Conservation (phyloP, 2,888 invertebrate species). For the Apomyelois bistriatella region DNA sequence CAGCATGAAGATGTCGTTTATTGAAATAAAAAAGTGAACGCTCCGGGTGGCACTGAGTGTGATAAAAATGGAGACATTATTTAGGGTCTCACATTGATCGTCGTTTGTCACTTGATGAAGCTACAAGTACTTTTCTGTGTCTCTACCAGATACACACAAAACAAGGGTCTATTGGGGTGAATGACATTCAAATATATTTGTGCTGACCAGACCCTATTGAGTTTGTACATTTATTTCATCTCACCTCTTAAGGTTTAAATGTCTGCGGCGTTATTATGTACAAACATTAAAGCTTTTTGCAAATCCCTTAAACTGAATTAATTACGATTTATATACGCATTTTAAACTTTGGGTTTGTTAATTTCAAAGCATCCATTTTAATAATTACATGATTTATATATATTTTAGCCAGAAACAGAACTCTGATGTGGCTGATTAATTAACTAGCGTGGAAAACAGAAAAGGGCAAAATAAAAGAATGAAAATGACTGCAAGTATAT, state of each 20-base stretch:
- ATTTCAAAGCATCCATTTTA: constrained; percentile 2
- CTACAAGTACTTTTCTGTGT: constrained; percentile 16
- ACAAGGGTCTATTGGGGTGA: constrained; percentile 8
- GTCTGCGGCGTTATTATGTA: constrained; percentile 1
- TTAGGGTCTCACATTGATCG: constrained; percentile 39
- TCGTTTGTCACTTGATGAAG: constrained; percentile 26
- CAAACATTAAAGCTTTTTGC: neutral
- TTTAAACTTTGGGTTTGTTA: constrained; percentile 2
- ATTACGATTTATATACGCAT: constrained; percentile 6
- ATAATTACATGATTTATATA: constrained; percentile 4
- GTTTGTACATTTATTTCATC: constrained; percentile 4
- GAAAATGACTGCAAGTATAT: constrained; percentile 6
- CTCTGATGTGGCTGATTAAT: constrained; percentile 4
- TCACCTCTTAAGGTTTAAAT: constrained; percentile 2
- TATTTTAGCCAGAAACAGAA: neutral
- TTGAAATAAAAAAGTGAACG: constrained; percentile 39
- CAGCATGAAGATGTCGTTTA: constrained; percentile 19
- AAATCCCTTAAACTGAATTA: neutral
- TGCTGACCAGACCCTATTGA: neutral
- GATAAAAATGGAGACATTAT: constrained; percentile 47
- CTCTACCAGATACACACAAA: constrained; percentile 8
- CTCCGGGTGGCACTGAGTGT: constrained; percentile 34
- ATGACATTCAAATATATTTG: constrained; percentile 14
- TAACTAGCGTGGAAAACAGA: neutral
- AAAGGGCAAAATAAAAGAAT: neutral